Base-by-base conservation (phyloP, 2,888 invertebrate genomes). In the Drosophila eohydei region DNA sequence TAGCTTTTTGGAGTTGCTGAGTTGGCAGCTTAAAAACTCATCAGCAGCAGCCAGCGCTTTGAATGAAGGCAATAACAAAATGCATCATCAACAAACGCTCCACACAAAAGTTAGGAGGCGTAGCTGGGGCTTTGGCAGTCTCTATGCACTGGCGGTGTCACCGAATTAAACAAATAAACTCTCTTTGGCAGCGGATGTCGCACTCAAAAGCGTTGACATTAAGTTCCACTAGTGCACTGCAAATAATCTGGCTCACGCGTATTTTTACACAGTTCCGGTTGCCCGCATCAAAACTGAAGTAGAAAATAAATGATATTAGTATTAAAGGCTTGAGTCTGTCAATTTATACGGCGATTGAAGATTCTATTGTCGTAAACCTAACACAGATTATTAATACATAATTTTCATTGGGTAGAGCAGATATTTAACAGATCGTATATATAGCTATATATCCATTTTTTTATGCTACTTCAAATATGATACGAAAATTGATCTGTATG, bases 61-160 rank as follows among this genome's bases (percentile, higher is more conserved):
- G 44, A 54, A 69, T 79, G 75, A 64, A 52, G 80, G 80, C 76
- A 80, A 76, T 76, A 76, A 69, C 61, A 40, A 69, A 74, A 77
- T 69, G 58, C 61, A 64, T 12, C 62, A 60, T 32, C 40, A 48
- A 70, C 58, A 61, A 58, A 69, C 55, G 26, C 41, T 48, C 30
- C 32, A 36, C 50, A 41, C 60, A 48, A 57, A 61, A 51, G 57
- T 50, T n/a, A 5, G 44, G 28, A 9, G 14, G 21, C 6, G 43
- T 52, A 9, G 38, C 38, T 28, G 32, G 21, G 21, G 52, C 52
- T 14, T 16, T 50, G 16, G 3, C 11, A 21, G 12, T 3, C 0
- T n/a, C n/a, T 30, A n/a, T 12, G 12, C 5, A 32, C 28, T 16
- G 34, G 43, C 28, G 54, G 46, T 70, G 67, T 74, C 55, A 61